These are phyloP conservation scores for Phrynocephalus forsythii DNA, from an alignment of 2,797 vertebrate genomes.

Conservation along the genomic window DNA sequence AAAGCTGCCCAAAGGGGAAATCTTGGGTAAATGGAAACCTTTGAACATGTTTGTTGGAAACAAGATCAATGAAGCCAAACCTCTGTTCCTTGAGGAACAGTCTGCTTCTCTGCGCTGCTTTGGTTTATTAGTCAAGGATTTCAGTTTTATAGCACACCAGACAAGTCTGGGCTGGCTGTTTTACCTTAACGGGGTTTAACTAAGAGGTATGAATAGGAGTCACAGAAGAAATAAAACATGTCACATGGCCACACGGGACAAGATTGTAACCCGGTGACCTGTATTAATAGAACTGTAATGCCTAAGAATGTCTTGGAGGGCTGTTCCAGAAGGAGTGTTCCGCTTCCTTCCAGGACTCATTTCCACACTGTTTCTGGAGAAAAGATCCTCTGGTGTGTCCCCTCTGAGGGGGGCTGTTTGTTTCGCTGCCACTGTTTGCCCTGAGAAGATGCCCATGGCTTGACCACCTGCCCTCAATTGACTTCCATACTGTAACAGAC, in stretches of 20 bases:
- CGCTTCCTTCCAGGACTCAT: no score
- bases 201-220: not conserved
- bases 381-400: no score
- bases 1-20: constrained; percentile 36
- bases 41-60: not conserved
- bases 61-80: fast-evolving
- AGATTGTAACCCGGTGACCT: no score
- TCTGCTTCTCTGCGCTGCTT: not conserved
- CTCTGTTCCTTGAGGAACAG: fast-evolving
- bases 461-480: not conserved
- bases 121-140: not conserved
- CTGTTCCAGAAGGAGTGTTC: no score
- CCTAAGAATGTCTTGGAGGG: no score
- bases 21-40: not conserved
- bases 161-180: fast-evolving
- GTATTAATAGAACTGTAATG: no score
- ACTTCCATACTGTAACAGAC: not conserved
- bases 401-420: no score
- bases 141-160: not conserved
- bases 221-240: not conserved
- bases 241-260: not conserved
- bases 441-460: no score
- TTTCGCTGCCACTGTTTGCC: no score
- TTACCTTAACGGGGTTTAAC: not conserved
- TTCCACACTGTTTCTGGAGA: no score